Base-by-base conservation (phyloP, 1,140 invertebrate species). In the Zaprionus africanus region DNA sequence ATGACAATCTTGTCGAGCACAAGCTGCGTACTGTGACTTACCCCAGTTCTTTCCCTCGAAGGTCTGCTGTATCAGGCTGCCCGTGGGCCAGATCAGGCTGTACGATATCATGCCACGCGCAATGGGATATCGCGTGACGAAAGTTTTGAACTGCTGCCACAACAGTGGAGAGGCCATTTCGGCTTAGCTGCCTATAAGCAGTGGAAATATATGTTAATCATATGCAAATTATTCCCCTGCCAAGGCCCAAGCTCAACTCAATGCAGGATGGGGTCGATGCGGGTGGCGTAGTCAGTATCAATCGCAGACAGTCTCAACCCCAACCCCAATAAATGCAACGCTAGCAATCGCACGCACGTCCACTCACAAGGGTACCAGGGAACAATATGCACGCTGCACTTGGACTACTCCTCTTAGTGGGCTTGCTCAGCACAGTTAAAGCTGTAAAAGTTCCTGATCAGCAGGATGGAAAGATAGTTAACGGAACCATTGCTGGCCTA, bases 81-180 rank as follows among this genome's bases (percentile, higher is more conserved):
- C 95, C 0, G 94, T 92, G 3, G 96, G 96, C 96, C 96, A 97
- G 54, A 96, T 96, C 1, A 96, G 83, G 9, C 95, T 94, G 73
- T 97, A 97, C 0, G 96, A 96, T 12, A 95, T 93, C 96, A 97
- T 97, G 31, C 96, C 96, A 5, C 95, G 93, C 12, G 93, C 61
- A 22, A 94, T 75, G 7, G 94, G 94, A 74, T 92, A 93, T 24
- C 81, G 74, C 31, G 76, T 79, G 2, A 91, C 49, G 12, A 92
- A 49, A 38, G 68, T 66, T 82, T 85, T 92, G n/a, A 90, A 59
- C 59, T 78, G 87, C 38, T 82, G 78, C 81, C 81, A 84, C 41
- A 92, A 38, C 46, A 79, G n/a, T 59, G 56, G 12, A 53, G 64
- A 46, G 24, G 78, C 41, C 81, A 90, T 86, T 68, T 51, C 65